Conservation (phyloP, 2,797 vertebrate genomes). For the Smutsia gigantea region DNA sequence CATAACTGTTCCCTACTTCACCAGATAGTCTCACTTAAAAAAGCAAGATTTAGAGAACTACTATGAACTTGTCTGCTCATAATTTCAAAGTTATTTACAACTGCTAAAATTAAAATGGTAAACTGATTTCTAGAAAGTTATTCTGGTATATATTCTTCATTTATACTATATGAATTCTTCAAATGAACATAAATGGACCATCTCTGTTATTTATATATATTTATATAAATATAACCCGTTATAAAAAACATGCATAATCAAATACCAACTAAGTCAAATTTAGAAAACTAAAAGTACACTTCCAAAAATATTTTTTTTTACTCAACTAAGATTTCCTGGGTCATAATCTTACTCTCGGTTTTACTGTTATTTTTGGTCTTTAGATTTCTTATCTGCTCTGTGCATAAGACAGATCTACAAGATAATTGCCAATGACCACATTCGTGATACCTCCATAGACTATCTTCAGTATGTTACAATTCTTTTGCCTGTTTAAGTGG, state of each 20-base stretch:
- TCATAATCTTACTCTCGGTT: background rate
- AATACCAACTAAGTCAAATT: background rate
- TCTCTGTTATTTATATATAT: background rate
- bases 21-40: background rate
- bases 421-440: background rate
- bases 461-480: background rate
- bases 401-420: background rate
- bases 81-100: background rate
- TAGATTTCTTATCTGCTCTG: background rate
- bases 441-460: background rate
- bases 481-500: background rate
- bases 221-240: too few relatives aligned
- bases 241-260: background rate
- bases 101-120: background rate
- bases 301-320: conserved; percentile 4
- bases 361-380: background rate
- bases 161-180: background rate
- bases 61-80: background rate
- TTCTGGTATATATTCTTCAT: background rate
- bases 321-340: background rate
- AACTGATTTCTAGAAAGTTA: background rate
- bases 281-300: background rate
- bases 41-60: background rate
- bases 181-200: background rate
- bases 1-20: background rate